Conservation (phyloP, 2,113 vertebrate genomes). For the Gymnorhina tibicen region DNA sequence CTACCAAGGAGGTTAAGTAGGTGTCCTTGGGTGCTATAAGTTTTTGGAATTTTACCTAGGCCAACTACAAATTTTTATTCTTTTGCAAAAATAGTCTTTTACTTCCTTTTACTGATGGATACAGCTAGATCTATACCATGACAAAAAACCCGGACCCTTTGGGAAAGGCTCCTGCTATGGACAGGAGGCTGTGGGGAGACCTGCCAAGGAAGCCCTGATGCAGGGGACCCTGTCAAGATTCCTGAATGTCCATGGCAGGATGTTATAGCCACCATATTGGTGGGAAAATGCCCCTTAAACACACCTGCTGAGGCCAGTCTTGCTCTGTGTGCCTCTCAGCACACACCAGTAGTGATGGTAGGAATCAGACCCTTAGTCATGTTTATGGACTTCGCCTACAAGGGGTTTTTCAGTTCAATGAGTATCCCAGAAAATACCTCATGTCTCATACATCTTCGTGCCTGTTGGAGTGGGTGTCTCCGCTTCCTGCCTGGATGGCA, state of each 20-base stretch:
- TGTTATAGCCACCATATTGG: background rate
- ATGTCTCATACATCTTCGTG: background rate
- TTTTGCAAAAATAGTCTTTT: background rate
- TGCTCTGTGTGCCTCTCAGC: background rate
- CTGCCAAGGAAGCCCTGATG: background rate
- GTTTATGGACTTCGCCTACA: background rate
- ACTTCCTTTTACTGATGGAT: background rate
- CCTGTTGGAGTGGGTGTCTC: background rate
- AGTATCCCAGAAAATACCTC: conserved; percentile 21
- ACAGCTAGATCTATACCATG: background rate
- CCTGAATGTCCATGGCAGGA: background rate
- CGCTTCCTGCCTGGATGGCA: background rate
- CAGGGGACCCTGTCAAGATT: background rate
- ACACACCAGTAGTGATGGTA: background rate
- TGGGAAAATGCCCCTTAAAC: background rate
- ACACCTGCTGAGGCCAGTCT: background rate
- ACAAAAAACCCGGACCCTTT: background rate
- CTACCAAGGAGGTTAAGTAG: background rate
- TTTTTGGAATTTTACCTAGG: background rate
- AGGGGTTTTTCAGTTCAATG: background rate
- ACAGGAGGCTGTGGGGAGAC: background rate
- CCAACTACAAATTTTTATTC: background rate
- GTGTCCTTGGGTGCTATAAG: background rate
- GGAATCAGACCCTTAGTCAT: background rate
- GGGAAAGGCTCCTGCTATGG: background rate